A percentile compares a stretch with the other conserved stretches of the same genome.
Conservation (phyloP, 2,888 invertebrate genomes). For the Amitus sp. region DNA sequence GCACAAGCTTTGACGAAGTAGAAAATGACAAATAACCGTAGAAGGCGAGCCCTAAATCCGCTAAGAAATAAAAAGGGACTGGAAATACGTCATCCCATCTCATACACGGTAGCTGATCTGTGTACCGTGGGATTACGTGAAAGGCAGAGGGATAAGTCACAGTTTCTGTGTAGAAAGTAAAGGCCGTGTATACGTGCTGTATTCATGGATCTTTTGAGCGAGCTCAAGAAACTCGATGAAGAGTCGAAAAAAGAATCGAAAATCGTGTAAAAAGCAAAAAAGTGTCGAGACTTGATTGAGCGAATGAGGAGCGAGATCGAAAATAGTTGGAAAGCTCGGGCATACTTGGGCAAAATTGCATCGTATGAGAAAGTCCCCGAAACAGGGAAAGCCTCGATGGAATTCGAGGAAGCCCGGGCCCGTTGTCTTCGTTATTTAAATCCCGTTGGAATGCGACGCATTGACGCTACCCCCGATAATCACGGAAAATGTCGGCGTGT, state of each 20-base stretch:
- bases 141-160: constrained; percentile 2
- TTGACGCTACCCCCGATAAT: constrained; percentile 38
- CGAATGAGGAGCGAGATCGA: constrained; percentile 24
- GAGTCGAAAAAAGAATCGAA: constrained; percentile 15
- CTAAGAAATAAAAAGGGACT: neutral
- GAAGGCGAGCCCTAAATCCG: neutral
- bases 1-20: too few species aligned
- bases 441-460: constrained; percentile 32
- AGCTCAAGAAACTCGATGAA: neutral
- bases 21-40: neutral
- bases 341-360: constrained; percentile 36
- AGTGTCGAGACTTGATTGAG: constrained; percentile 7
- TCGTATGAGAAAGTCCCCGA: constrained; percentile 20
- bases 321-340: constrained; percentile 29
- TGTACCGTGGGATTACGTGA: neutral
- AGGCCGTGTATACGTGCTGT: neutral
- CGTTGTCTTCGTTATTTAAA: constrained; percentile 38
- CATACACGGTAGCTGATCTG: neutral
- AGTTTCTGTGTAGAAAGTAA: too few species aligned
- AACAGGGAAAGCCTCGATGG: constrained; percentile 25
- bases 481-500: constrained; percentile 39
- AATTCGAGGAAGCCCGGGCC: constrained; percentile 22
- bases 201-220: neutral
- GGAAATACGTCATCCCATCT: neutral
- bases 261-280: constrained; percentile 17